phyloP scores from a whole-genome alignment of 2,888 invertebrate species.

The Nyleta sp. region DNA sequence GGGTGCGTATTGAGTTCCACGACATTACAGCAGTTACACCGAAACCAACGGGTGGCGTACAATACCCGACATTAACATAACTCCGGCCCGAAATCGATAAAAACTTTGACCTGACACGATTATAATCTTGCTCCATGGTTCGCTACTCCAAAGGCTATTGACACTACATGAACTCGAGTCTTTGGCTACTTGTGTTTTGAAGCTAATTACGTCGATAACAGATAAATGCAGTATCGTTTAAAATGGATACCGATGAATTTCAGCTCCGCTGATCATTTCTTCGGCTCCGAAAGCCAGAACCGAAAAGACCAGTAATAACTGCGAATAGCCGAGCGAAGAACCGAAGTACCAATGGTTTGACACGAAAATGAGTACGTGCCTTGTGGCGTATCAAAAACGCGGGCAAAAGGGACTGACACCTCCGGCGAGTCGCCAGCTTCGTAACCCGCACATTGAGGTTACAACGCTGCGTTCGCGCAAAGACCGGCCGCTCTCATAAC shows the following conservation, averaged over 20 bases:
- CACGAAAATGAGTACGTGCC: no score
- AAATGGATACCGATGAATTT: neutral
- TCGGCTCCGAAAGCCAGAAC: no score
- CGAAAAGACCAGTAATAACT: no score
- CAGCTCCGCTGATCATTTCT: no score
- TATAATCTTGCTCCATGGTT: neutral
- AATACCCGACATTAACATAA: constrained; percentile 38
- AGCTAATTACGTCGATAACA: no score
- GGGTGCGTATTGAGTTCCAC: constrained; percentile 31
- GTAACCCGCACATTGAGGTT: constrained; percentile 32
- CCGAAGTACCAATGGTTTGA: no score
- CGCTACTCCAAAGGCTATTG: neutral
- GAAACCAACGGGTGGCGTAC: constrained; percentile 8
- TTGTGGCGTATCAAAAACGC: neutral
- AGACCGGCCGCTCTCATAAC: constrained; percentile 41
- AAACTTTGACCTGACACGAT: neutral
- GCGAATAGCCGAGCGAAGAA: no score
- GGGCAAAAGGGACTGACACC: neutral
- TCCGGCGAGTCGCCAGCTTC: constrained; percentile 12
- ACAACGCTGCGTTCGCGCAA: constrained; percentile 23
- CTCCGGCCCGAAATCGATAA: neutral
- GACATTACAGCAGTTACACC: constrained; percentile 14
- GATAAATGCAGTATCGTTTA: no score
- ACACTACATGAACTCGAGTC: neutral
- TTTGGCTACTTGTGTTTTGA: no score